Evolutionary conservation across 2,797 vertebrate genomes (phyloP).

Genomic region (Xenopus petersii): DNA sequence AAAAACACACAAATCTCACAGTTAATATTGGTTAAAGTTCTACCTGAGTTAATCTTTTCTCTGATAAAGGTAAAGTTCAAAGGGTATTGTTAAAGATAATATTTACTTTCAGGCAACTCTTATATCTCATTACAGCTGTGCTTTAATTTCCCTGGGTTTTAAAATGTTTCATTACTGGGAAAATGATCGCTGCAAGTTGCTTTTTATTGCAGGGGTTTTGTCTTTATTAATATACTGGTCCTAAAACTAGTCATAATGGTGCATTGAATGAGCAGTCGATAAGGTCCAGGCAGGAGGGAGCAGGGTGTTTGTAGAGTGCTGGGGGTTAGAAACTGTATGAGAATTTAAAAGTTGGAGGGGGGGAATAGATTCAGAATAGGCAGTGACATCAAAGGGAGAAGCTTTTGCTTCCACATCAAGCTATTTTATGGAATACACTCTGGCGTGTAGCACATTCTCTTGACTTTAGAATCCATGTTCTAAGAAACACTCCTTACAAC

Average conservation of each 20-base stretch:
- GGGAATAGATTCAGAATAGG: not conserved
- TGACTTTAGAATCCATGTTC: not conserved
- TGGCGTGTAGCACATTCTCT: not conserved
- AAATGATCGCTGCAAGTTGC: too few relatives aligned
- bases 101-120: conserved; percentile 13
- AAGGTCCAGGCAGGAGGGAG: not conserved
- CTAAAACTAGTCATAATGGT: too few relatives aligned
- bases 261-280: not conserved
- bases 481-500: not conserved
- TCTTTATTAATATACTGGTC: too few relatives aligned
- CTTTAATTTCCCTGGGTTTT: too few relatives aligned
- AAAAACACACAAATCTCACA: too few relatives aligned
- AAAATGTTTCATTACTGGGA: too few relatives aligned
- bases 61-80: conserved; percentile 26
- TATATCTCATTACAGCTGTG: too few relatives aligned
- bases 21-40: conserved; percentile 52
- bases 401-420: not conserved
- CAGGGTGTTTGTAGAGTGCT: not conserved
- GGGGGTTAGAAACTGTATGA: not conserved
- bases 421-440: not conserved
- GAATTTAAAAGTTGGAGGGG: not conserved
- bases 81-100: conserved; percentile 42
- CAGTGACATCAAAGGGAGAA: not conserved
- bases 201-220: too few relatives aligned
- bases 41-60: conserved; percentile 44